Evolutionary conservation across 2,888 invertebrate genomes (phyloP), one percentile per base, ranked within the genome.

Genomic region (Abrostola tripartita): DNA sequence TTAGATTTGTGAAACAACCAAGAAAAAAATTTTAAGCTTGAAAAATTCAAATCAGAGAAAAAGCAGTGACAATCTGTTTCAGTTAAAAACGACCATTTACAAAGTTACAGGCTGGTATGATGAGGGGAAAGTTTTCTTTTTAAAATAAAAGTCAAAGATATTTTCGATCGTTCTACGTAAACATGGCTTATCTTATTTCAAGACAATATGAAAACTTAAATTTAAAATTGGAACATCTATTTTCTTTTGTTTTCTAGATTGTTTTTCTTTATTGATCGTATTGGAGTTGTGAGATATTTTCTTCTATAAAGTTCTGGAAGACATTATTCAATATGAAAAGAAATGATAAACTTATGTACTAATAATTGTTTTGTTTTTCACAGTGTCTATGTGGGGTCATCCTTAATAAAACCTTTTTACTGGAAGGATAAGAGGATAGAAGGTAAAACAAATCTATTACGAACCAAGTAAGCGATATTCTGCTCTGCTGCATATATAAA

Each of bases 61-160:
- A 37, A 37, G 5, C 47, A 12, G 7, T 44, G 37, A 8, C 6
- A 36, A 61, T 44, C n/a, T 65, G 47, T 53, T 35, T 37, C 9
- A 9, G 53, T 37, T 12, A 49, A n/a, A 52, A 49, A 50, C 12
- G 38, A 57, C 53, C 37, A 52, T 14, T 51, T n/a, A 12, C 12
- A 38, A 58, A 54, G 42, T 52, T 61, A 44, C 50, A 54, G 8
- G 41, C 9, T 42, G 57, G 56, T 65, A 38, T 65, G 50, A 61
- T 38, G n/a, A 8, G 57, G 42, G 14, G 56, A 50, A n/a, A 35
- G 24, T n/a, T 47, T 55, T 52, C 41, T 47, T 41, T 37, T 50
- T 61, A 50, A 52, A 61, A 53, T 44, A 51, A 24, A 37, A 56
- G 38, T 38, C 11, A 41, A 37, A 58, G 14, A 57, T 49, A 14